Evolutionary conservation across 2,888 invertebrate species (phyloP), one percentile per base, ranked within the genome.

Genomic region (Drosophila nr. medialis): DNA sequence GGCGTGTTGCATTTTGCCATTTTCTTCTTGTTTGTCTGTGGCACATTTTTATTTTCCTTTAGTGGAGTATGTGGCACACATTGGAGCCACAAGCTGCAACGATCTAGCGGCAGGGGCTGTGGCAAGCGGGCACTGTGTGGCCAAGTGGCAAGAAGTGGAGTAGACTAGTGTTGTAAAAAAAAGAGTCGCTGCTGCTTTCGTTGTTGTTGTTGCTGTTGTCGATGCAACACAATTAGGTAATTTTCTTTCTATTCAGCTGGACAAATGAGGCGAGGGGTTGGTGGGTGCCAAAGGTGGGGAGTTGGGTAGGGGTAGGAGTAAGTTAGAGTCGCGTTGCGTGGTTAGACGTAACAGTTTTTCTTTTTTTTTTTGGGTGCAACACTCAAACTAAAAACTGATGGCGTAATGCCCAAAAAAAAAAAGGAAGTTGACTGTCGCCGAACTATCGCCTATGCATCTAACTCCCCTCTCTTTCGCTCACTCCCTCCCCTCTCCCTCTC

Each of bases 201-300:
- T 24, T 45, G 45, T 53, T 53, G 30, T 21, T 66, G 49, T 54
- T 69, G 61, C 42, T 59, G 65, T 70, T 75, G 85, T 72, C 85
- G 73, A 84, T 83, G 85, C 89, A 86, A 87, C 81, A 89, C 90
- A 90, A 90, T 90, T 90, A 90, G 91, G 90, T 90, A 90, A 90
- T 90, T 91, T 85, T 75, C 79, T 81, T 86, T 81, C 86, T 89
- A 77, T 81, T 77, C 75, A 88, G 77, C 82, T 75, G 71, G 51
- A 63, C 50, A 55, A 64, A 38, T 49, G 15, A 0, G 42, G 21
- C 24, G 38, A 13, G 27, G 36, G 58, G 40, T 11, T n/a, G 24
- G 13, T 27, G 4, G 55, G 10, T 24, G 55, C 29, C 68, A 24
- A 21, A 45, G 21, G 21, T 45, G 45, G 40, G 30, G 21, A 53